Base-by-base conservation (phyloP, 2,888 invertebrate species). In the Hypercompe scribonia region DNA sequence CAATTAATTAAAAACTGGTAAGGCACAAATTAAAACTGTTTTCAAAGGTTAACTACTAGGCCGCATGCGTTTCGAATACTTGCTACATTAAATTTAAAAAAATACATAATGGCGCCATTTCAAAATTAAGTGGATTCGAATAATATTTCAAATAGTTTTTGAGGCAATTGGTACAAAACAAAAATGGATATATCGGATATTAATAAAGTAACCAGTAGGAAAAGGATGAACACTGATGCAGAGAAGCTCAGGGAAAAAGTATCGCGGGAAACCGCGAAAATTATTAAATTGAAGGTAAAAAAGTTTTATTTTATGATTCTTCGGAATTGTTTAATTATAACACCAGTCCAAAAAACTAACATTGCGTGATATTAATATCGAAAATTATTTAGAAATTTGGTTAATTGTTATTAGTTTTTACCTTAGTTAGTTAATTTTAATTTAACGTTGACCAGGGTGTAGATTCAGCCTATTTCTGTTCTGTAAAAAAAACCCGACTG, bases 211-310 rank as follows among this genome's bases (percentile, higher is more conserved):
- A 90, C 90, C 0, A 90, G 76, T 70, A 87, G 93, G 73, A 93
- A 93, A 86, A 88, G 90, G 78, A 84, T 93, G 31, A 90, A 87
- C 72, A 84, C 83, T 15, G 92, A 94, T 58, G 91, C 87, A n/a
- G 91, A 92, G 84, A 90, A 91, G 71, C 84, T 95, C 2, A 86
- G 91, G 21, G 92, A 93, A 73, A 93, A 92, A 85, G 88, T 94
- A 68, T 88, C 92, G 2, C 89, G 88, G 0, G 93, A 94, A 84
- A 91, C 90, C 5, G 87, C 89, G 3, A 93, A 93, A 78, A 90
- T 94, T 61, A 92, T 95, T 58, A 94, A 94, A 78, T 81, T 93
- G 33, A 93, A 91, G 91, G 94, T 93, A 84, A 0, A 3, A 28
- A 81, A 24, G 10, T 36, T 34, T 24, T 10, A 10, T 18, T 50